Percentiles rank a stretch among this genome's conserved stretches.
Evolutionary conservation across 2,797 vertebrate species (phyloP).

Genomic region (Sparidentex hasta): DNA sequence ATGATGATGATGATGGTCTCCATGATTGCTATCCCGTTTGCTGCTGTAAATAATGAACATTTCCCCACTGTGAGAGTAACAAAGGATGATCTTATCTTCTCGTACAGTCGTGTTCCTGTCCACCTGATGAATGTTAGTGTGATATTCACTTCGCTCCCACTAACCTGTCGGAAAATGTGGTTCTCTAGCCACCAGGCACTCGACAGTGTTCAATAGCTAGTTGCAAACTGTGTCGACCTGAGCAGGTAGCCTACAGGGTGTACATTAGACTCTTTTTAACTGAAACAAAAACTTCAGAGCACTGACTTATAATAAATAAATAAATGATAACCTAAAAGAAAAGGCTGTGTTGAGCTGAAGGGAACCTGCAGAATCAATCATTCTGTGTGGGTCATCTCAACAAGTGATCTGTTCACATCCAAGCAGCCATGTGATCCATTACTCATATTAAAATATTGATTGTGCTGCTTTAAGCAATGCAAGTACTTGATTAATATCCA

Average conservation of each 20-base stretch:
- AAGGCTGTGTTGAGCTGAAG: background rate
- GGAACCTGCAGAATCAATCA: background rate
- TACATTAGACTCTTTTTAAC: background rate
- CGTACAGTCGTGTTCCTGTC: background rate
- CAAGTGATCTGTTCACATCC: background rate
- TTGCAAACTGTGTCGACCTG: background rate
- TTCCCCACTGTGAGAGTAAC: too few relatives aligned
- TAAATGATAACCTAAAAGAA: conserved; percentile 7
- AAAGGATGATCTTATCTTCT: too few relatives aligned
- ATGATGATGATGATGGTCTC: too few relatives aligned
- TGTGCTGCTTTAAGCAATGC: background rate
- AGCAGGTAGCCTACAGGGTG: background rate
- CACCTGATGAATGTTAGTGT: background rate
- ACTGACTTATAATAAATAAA: background rate
- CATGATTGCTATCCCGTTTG: too few relatives aligned
- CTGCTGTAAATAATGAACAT: too few relatives aligned
- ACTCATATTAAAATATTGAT: conserved; percentile 29
- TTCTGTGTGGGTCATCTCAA: background rate
- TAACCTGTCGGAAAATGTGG: background rate
- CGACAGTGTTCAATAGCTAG: background rate
- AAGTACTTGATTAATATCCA: background rate
- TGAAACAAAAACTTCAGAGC: background rate
- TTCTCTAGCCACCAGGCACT: conserved; percentile 5
- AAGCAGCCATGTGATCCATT: conserved; percentile 15
- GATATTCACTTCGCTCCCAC: conserved; percentile 14